Evolutionary conservation across 2,113 vertebrate genomes (phyloP), one percentile per base, ranked within the genome.

Genomic region (Cyanistes caeruleus): DNA sequence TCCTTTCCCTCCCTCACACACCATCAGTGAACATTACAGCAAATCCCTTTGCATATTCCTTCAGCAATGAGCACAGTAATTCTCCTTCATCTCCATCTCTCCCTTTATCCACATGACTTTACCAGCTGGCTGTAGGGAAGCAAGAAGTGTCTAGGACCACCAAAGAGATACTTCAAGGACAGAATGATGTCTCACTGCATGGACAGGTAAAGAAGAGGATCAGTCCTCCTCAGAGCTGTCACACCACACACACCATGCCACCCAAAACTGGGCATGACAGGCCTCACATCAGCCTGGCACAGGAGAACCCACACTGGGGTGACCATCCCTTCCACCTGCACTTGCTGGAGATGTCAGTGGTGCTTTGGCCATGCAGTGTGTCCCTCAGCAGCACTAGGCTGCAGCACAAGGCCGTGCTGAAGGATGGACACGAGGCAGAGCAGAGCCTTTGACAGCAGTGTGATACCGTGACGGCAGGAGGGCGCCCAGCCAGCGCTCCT

Each of bases 21-120:
- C n/a, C 15, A 0, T 16, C 41, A 39, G 33, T 4, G 0, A 91
- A 68, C 1, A 0, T 31, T 37, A 62, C 1, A 30, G 23, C 59
- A 84, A 74, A 62, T 23, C 39, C 74, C 11, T 33, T 23, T 67
- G 76, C n/a, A 31, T 25, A 7, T 58, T 53, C 74, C 60, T 53
- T 35, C 33, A 15, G 69, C 14, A 20, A 20, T 1, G 13, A 74
- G 48, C 69, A 62, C 48, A 13, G n/a, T 10, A 4, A 58, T 60
- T 55, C n/a, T 21, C 35, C 64, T 73, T 7, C 13, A 52, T 52
- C 49, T 86, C 53, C 58, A 60, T 33, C 44, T 76, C 75, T 68
- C 44, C 44, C 33, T 79, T 76, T 48, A 78, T 12, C 74, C 30
- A 51, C 8, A 0, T 5, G 22, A 46, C 15, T 64, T 58, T 43